phyloP scores from a whole-genome alignment of 2,797 vertebrate genomes.

The Aeoliscus strigatus region DNA sequence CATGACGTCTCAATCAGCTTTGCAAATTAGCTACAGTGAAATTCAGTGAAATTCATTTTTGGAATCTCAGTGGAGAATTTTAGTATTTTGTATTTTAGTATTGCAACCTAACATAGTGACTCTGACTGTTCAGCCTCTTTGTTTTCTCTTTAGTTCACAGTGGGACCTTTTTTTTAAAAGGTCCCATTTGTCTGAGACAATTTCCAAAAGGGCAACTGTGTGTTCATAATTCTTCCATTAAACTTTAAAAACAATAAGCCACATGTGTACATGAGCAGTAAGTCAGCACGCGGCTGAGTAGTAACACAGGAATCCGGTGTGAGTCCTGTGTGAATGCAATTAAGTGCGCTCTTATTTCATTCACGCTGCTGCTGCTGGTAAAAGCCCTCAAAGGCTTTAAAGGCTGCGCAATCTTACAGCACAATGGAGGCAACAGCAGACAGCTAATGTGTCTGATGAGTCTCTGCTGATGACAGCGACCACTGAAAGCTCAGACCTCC shows the following conservation, averaged over 20 bases:
- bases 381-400: conserved; percentile 22
- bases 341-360: conserved; percentile 25
- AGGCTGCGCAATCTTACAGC: neutral
- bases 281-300: conserved; percentile 24
- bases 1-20: no score
- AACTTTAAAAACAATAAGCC: conserved; percentile 20
- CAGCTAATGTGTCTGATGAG: conserved; percentile 15
- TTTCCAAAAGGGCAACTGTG: neutral
- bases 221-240: no score
- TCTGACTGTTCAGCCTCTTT: no score
- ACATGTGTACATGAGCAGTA: conserved; percentile 11
- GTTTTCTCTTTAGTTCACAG: no score
- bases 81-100: no score
- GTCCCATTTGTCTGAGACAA: no score
- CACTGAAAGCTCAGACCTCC: conserved; percentile 23
- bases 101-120: no score
- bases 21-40: no score
- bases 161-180: no score
- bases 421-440: conserved; percentile 15
- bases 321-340: conserved; percentile 37
- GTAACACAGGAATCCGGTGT: conserved; percentile 37
- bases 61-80: no score
- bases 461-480: conserved; percentile 14
- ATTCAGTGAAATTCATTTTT: no score
- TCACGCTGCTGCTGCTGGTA: conserved; percentile 19